Evolutionary conservation across 2,888 invertebrate species (phyloP).

Genomic region (Malthinus seriepunctatus): DNA sequence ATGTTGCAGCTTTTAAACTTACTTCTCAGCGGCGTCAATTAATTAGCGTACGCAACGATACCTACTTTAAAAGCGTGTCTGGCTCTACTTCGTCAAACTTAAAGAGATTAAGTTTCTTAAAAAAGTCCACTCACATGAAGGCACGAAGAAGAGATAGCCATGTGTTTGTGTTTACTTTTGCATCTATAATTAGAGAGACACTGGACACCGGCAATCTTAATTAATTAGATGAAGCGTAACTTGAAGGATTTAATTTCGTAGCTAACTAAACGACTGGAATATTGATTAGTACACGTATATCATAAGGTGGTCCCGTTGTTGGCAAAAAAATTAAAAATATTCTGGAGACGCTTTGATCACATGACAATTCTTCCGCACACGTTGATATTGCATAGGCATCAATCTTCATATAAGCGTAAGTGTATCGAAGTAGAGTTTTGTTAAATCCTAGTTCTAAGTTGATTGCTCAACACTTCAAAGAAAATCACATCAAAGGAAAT

Average conservation of each 20-base stretch:
- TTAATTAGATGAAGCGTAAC: conserved; percentile 28
- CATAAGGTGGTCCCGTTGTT: conserved; percentile 8
- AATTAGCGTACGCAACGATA: too few species aligned
- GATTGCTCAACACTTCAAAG: too few species aligned
- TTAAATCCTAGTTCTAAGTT: too few species aligned
- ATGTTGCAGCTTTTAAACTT: too few species aligned
- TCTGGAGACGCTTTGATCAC: background rate
- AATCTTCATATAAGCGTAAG: too few species aligned
- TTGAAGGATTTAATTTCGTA: conserved; percentile 18
- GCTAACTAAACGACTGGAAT: conserved; percentile 19
- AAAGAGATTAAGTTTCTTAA: conserved; percentile 15
- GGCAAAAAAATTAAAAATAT: conserved; percentile 5
- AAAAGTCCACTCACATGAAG: conserved; percentile 6
- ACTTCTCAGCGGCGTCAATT: too few species aligned
- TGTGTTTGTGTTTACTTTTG: conserved; percentile 20
- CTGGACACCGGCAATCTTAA: conserved; percentile 25
- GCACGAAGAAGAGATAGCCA: background rate
- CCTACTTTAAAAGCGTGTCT: background rate
- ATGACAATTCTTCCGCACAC: too few species aligned
- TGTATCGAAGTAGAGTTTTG: too few species aligned
- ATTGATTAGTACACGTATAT: conserved; percentile 15
- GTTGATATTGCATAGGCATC: too few species aligned
- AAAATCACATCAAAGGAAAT: too few species aligned
- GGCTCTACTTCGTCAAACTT: background rate
- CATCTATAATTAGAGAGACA: conserved; percentile 23